Evolutionary conservation across 2,113 vertebrate species (phyloP), one percentile per base, ranked within the genome.

Genomic region (Paradoxurus hermaphroditus): DNA sequence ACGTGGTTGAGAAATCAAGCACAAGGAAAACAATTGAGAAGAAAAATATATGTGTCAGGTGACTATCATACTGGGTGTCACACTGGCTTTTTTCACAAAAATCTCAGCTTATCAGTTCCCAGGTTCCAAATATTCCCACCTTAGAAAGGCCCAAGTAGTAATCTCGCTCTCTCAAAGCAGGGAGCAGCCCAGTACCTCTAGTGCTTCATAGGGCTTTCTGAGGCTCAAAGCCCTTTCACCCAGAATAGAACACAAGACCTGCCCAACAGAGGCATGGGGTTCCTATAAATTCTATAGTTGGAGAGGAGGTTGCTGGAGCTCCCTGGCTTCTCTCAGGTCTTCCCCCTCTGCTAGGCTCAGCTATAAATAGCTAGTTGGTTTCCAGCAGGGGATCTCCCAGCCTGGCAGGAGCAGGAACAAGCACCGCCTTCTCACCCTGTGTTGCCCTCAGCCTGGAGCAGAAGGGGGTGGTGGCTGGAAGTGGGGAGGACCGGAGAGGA

Each of bases 351-450:
- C 84, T 65, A 56, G 39, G 49, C 78, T 92, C 79, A 46, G 87
- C 93, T 94, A 97, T 97, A 97, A 97, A 97, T 96, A 97, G 93
- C 81, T 93, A 36, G 23, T 72, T 53, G 73, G 81, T 94, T 97
- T 96, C 94, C 94, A 95, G 95, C 65, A 34, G 73, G 91, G 97
- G 91, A 97, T 98, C 94, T 98, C 97, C 95, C 94, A 94, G 53
- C 53, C 78, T 81, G n/a, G n/a, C n/a, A n/a, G n/a, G 10, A 53
- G 36, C 5, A 21, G 44, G 13, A 94, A 44, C 36, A 92, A 86
- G 85, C 79, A 65, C 95, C 79, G 27, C 94, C 92, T 87, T 90
- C 88, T 92, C 85, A 97, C 91, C 91, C 93, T 49, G 34, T 27
- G 78, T 72, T 91, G 98, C 91, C 97, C 95, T 94, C 49, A 59